phyloP scores from a whole-genome alignment of 2,113 vertebrate species.

The Oenanthe melanoleuca region DNA sequence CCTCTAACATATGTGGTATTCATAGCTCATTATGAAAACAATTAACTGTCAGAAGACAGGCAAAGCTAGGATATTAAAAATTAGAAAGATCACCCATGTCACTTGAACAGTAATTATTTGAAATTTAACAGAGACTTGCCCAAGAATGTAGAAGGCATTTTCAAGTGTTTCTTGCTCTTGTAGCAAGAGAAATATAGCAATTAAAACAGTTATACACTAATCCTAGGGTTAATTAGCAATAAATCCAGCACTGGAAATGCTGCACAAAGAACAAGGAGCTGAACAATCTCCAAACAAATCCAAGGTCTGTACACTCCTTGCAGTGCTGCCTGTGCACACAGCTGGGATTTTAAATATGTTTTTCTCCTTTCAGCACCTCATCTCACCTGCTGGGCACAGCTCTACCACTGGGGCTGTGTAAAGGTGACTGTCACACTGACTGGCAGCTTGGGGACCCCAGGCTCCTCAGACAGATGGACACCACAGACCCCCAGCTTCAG shows the following conservation, averaged over 20 bases:
- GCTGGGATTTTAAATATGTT: not conserved
- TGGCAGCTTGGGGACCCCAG: fast-evolving
- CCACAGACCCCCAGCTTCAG: not conserved
- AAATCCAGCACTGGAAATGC: not conserved
- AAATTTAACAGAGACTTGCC: not conserved
- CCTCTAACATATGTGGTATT: not conserved
- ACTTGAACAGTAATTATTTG: not conserved
- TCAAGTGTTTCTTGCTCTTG: not conserved
- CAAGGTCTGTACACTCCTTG: not conserved
- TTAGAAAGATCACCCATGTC: not conserved
- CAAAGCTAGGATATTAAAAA: not conserved
- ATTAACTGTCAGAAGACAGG: not conserved
- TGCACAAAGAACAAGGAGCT: not conserved
- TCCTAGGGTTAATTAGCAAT: not conserved
- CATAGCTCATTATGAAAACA: not conserved
- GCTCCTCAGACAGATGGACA: fast-evolving
- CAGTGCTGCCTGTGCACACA: not conserved
- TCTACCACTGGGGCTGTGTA: not conserved
- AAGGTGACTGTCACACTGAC: not conserved
- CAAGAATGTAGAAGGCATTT: not conserved
- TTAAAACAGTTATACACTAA: not conserved
- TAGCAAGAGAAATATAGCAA: not conserved
- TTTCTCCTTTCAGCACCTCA: not conserved
- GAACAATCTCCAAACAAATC: not conserved
- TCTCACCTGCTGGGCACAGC: not conserved